These are phyloP conservation scores for Cheilinus undulatus DNA, from an alignment of 2,113 vertebrate genomes.

Conservation along the genomic window DNA sequence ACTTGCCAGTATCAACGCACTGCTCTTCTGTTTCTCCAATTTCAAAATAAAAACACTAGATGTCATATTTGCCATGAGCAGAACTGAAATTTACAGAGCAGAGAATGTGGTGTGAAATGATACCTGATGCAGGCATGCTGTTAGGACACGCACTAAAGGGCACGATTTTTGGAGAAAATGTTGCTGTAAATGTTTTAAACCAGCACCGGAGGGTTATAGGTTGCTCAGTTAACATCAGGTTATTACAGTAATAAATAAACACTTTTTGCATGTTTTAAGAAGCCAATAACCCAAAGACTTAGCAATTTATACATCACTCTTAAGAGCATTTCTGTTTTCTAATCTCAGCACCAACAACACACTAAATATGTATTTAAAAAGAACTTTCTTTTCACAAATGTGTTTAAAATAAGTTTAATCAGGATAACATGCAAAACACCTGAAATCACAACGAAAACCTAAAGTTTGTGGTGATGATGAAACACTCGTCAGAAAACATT, in stretches of 20 bases:
- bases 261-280: conserved; percentile 53
- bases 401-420: conserved; percentile 1
- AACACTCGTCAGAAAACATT: conserved; percentile 15
- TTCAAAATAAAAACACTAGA: too few relatives aligned
- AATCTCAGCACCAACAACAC: conserved; percentile 22
- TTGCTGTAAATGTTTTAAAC: conserved; percentile 36
- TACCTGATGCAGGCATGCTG: too few relatives aligned
- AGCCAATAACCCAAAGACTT: conserved; percentile 62
- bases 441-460: conserved; percentile 51
- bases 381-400: conserved; percentile 35
- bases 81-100: too few relatives aligned
- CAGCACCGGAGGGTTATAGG: conserved; percentile 35
- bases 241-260: conserved; percentile 46
- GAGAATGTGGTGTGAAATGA: too few relatives aligned
- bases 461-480: conserved; percentile 23
- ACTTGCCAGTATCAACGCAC: too few relatives aligned
- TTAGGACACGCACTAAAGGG: too few relatives aligned
- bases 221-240: conserved; percentile 18
- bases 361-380: neutral
- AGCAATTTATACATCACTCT: conserved; percentile 28
- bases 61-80: too few relatives aligned
- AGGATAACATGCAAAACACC: neutral
- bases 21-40: too few relatives aligned
- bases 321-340: conserved; percentile 11
- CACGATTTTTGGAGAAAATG: conserved; percentile 26